phyloP scores from a whole-genome alignment of 2,888 invertebrate genomes.

The Herminia tarsipennalis region DNA sequence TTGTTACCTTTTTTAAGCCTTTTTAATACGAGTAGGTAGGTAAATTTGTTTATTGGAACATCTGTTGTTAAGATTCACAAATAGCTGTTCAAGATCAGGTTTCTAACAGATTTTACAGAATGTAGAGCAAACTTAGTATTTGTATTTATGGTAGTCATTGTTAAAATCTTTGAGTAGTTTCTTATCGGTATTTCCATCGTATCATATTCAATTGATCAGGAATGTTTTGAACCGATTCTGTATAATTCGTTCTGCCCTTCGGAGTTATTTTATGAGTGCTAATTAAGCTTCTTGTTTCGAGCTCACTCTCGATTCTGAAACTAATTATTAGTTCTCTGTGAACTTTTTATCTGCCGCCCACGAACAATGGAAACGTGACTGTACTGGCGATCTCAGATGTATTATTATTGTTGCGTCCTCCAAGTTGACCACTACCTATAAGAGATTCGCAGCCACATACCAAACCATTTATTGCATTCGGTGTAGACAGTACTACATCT shows the following conservation, averaged over 20 bases:
- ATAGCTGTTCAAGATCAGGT: too few relatives aligned
- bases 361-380: conserved; percentile 84
- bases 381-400: conserved; percentile 68
- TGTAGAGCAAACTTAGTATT: too few relatives aligned
- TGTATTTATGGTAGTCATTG: too few relatives aligned
- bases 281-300: conserved; percentile 80
- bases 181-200: background rate
- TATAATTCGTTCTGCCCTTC: conserved; percentile 21
- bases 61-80: too few relatives aligned
- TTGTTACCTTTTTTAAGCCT: too few relatives aligned
- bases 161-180: too few relatives aligned
- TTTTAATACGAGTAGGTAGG: too few relatives aligned
- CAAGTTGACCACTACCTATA: conserved; percentile 41
- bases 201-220: background rate
- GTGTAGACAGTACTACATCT: conserved; percentile 10
- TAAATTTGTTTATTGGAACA: too few relatives aligned
- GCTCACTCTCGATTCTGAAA: conserved; percentile 68
- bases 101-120: too few relatives aligned
- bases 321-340: conserved; percentile 78
- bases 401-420: conserved; percentile 57
- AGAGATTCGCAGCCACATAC: conserved; percentile 23
- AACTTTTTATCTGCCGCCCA: conserved; percentile 78
- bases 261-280: conserved; percentile 68
- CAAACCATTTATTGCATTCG: conserved; percentile 25
- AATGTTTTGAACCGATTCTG: conserved; percentile 9